phyloP scores from a whole-genome alignment of 2,888 invertebrate genomes.

The Antitype chi region DNA sequence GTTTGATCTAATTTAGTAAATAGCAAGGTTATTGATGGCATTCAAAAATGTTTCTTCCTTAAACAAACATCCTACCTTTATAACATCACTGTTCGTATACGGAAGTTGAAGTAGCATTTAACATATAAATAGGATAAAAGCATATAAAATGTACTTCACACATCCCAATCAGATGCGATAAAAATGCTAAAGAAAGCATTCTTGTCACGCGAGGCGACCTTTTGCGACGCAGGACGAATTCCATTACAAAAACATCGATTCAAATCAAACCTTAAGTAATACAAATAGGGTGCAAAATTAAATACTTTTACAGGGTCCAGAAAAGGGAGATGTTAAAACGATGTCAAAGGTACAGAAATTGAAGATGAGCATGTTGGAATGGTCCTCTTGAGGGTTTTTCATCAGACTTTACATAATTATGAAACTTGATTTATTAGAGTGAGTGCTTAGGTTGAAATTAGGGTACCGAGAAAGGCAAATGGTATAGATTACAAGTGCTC shows the following conservation, averaged over 20 bases:
- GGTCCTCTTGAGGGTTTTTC: slow-evolving; percentile 49
- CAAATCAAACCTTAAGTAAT: slow-evolving; percentile 56
- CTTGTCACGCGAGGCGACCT: slow-evolving; percentile 69
- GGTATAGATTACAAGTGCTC: slow-evolving; percentile 47
- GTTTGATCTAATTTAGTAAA: neutral
- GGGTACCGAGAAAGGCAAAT: slow-evolving; percentile 36
- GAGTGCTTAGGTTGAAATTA: slow-evolving; percentile 48
- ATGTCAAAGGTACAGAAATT: slow-evolving; percentile 68
- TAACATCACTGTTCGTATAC: neutral
- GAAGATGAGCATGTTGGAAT: slow-evolving; percentile 63
- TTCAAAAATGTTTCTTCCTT: neutral
- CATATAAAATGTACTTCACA: slow-evolving; percentile 59
- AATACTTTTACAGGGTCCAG: slow-evolving; percentile 24
- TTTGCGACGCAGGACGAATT: slow-evolving; percentile 65
- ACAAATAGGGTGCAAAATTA: slow-evolving; percentile 39
- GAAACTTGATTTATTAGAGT: slow-evolving; percentile 58
- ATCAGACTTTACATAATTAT: slow-evolving; percentile 67
- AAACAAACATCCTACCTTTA: neutral
- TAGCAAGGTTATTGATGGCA: neutral
- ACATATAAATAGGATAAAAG: slow-evolving; percentile 37
- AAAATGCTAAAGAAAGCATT: slow-evolving; percentile 72
- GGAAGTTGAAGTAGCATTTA: slow-evolving; percentile 22
- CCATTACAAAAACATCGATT: slow-evolving; percentile 50
- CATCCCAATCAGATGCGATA: slow-evolving; percentile 67
- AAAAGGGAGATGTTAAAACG: slow-evolving; percentile 58